Evolutionary conservation across 2,113 vertebrate species (phyloP).

Genomic region (Charadrius vociferus): DNA sequence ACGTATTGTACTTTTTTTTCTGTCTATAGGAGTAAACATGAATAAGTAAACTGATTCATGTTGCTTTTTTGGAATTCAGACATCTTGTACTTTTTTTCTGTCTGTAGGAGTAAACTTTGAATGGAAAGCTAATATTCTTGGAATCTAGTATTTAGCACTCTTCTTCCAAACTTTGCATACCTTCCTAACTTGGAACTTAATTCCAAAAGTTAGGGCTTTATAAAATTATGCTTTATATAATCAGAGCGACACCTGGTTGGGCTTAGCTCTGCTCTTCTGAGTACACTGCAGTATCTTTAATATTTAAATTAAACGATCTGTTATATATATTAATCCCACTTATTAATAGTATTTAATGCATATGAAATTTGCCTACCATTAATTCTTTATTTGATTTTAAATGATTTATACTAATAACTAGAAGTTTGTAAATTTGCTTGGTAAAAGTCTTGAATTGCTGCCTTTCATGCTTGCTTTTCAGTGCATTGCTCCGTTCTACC

Average conservation of each 20-base stretch:
- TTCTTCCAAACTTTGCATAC: not conserved
- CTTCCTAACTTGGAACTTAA: not conserved
- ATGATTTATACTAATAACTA: not conserved
- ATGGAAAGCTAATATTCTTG: not conserved
- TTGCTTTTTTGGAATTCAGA: not conserved
- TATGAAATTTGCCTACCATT: not conserved
- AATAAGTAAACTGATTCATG: not conserved
- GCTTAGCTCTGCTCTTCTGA: not conserved
- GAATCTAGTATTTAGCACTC: not conserved
- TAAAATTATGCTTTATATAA: not conserved
- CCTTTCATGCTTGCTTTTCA: not conserved
- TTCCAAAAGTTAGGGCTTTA: not conserved
- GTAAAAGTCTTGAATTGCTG: not conserved
- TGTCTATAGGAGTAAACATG: not conserved
- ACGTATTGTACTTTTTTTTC: not conserved
- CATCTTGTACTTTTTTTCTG: not conserved
- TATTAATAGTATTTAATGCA: not conserved
- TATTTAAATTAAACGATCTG: not conserved
- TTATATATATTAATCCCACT: not conserved
- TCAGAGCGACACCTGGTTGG: not conserved
- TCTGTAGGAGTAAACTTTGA: not conserved
- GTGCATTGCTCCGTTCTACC: not conserved
- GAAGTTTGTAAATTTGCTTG: not conserved
- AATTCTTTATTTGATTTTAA: not conserved
- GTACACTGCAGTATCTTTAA: not conserved